Conservation (phyloP, 1,140 invertebrate genomes). For the Psilanteris sp. region DNA sequence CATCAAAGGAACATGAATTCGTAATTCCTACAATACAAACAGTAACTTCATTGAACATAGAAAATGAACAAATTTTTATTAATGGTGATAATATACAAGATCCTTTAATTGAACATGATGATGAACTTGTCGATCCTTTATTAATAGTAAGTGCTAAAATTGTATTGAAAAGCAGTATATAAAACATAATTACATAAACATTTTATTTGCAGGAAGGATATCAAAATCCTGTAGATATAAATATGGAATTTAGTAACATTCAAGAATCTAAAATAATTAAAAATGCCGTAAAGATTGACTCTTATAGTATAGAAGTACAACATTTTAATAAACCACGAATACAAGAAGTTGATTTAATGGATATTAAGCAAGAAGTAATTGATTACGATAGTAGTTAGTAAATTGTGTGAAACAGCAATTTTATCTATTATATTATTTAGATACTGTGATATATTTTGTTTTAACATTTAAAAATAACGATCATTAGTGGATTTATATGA, state of each 20-base stretch:
- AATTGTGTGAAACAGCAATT: conserved; percentile 10
- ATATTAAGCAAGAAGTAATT: conserved; percentile 45
- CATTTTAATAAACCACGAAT: neutral
- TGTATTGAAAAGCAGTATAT: too few species aligned
- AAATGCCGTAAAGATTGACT: conserved; percentile 23
- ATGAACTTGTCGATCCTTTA: conserved; percentile 40
- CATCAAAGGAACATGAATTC: too few species aligned
- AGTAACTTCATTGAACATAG: conserved; percentile 32
- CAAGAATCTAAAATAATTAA: neutral
- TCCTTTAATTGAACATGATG: conserved; percentile 8
- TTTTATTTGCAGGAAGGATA: conserved; percentile 25
- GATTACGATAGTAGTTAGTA: conserved; percentile 47
- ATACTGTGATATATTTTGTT: conserved; percentile 48
- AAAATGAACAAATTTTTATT: conserved; percentile 26
- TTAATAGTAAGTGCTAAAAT: conserved; percentile 41
- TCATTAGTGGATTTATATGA: conserved; percentile 7
- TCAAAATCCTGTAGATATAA: neutral
- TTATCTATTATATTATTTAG: conserved; percentile 20
- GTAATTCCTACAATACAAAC: conserved; percentile 15
- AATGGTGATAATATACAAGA: conserved; percentile 24
- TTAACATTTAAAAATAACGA: conserved; percentile 5
- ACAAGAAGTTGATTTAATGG: conserved; percentile 13
- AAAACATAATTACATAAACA: too few species aligned
- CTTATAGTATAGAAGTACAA: too few species aligned
- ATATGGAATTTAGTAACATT: neutral